Evolutionary conservation across 2,113 vertebrate genomes (phyloP), one percentile per base, ranked within the genome.

Genomic region (Pardalotus punctatus): DNA sequence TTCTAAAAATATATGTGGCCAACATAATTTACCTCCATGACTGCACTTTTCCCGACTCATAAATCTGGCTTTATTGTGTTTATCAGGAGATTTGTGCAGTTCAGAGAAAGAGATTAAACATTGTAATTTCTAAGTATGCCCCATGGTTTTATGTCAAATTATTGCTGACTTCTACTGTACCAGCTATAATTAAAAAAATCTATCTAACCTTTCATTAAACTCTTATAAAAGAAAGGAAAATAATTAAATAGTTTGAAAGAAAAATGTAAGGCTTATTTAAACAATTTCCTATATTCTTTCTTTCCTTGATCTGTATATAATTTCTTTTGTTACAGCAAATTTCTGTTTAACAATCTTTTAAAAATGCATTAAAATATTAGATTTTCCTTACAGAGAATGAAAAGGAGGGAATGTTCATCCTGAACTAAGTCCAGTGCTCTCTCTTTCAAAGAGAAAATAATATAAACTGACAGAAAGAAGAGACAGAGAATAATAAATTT

Each of bases 401-500:
- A 91, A 91, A 86, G 24, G 19, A 83, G 13, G 47, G 42, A 81
- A 90, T 81, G 9, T 88, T 90, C 17, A 90, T 78, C 9, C 65
- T 86, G 42, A 82, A n/a, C 11, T 35, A 31, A 88, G 35, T 86
- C 51, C 43, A 56, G 40, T 60, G 22, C 31, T 92, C 33, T 40
- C 17, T 67, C 22, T 31, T 95, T 91, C 86, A 77, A 70, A 90
- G 14, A 86, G 24, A 86, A 92, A 91, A 86, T 70, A 71, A 90
- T 70, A 73, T 51, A 92, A 95, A 81, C 38, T 2, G 9, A 71
- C 67, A 94, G 57, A 58, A 67, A 83, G 73, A 89, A 70, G 60
- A 81, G 56, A 66, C 11, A 85, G 56, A 77, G 57, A 90, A 95
- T 83, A 93, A 82, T 67, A 96, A 88, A 90, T 85, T 83, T 21